Conservation (phyloP, 2,113 vertebrate species). For the Phyllostomus discolor region DNA sequence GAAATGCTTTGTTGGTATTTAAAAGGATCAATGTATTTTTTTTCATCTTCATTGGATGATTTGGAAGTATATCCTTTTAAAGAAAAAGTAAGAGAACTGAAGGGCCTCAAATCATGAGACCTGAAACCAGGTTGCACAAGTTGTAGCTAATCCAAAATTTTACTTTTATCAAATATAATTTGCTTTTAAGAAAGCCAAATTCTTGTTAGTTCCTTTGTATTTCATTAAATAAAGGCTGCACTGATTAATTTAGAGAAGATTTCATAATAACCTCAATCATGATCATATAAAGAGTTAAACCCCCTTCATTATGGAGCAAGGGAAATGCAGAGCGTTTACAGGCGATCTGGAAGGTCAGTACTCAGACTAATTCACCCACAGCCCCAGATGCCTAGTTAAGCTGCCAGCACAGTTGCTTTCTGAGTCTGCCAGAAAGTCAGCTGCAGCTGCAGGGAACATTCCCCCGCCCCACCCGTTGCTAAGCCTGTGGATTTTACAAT, state of each 20-base stretch:
- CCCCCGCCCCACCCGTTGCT: background rate
- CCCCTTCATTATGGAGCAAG: constrained; percentile 20
- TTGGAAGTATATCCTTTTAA: background rate
- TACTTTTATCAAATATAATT: constrained; percentile 27
- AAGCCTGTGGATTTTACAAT: constrained; percentile 62
- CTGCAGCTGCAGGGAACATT: constrained; percentile 67
- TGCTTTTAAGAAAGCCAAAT: constrained; percentile 26
- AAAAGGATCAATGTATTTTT: background rate
- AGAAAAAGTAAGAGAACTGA: background rate
- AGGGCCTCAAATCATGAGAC: background rate
- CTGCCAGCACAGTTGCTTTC: constrained; percentile 71
- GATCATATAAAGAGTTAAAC: constrained; percentile 66
- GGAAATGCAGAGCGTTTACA: constrained; percentile 52
- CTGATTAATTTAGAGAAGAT: constrained; percentile 48
- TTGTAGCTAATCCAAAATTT: constrained; percentile 4
- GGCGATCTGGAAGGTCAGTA: constrained; percentile 55
- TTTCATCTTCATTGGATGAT: background rate
- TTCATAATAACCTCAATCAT: constrained; percentile 50
- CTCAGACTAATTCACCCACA: constrained; percentile 61
- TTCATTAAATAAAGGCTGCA: constrained; percentile 24
- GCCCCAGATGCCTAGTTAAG: constrained; percentile 67
- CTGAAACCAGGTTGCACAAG: constrained; percentile 1
- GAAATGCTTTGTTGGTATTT: background rate
- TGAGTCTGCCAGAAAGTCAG: constrained; percentile 69
- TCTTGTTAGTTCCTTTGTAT: constrained; percentile 23